phyloP scores from a whole-genome alignment of 1,140 invertebrate species.

The Ostrea edulis region DNA sequence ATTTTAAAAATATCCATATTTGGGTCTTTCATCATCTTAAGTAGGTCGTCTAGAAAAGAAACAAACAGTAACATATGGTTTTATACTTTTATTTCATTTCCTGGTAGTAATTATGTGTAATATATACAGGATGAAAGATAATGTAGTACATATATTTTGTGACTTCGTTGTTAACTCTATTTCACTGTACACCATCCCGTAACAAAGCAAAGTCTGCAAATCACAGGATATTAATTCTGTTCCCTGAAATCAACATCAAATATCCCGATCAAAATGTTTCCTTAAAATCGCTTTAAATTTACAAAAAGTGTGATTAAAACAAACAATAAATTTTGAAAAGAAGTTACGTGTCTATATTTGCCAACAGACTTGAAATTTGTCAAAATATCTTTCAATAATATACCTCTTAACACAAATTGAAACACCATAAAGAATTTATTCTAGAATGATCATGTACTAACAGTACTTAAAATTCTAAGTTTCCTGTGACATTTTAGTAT shows the following conservation, averaged over 20 bases:
- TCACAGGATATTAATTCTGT: neutral
- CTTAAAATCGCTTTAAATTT: too few species aligned
- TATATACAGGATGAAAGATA: conserved; percentile 24
- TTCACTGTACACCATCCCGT: conserved; percentile 1
- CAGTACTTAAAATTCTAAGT: neutral
- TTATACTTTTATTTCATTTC: conserved; percentile 13
- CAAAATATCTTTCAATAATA: neutral
- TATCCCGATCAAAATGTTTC: neutral
- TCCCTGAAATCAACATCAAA: neutral
- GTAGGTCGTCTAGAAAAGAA: too few species aligned
- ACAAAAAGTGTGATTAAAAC: too few species aligned
- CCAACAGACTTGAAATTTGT: neutral
- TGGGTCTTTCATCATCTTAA: too few species aligned
- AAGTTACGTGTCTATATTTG: neutral
- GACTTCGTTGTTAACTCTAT: conserved; percentile 24
- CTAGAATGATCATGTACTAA: neutral
- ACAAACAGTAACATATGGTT: neutral
- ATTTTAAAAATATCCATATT: too few species aligned
- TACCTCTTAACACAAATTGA: neutral
- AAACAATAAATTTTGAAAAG: too few species aligned
- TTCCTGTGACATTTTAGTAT: neutral
- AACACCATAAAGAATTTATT: neutral
- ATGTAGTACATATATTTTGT: conserved; percentile 1
- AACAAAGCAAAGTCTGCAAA: neutral
- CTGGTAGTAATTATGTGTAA: neutral